phyloP scores from a whole-genome alignment of 2,888 invertebrate species.

The Campopleginae sp. region DNA sequence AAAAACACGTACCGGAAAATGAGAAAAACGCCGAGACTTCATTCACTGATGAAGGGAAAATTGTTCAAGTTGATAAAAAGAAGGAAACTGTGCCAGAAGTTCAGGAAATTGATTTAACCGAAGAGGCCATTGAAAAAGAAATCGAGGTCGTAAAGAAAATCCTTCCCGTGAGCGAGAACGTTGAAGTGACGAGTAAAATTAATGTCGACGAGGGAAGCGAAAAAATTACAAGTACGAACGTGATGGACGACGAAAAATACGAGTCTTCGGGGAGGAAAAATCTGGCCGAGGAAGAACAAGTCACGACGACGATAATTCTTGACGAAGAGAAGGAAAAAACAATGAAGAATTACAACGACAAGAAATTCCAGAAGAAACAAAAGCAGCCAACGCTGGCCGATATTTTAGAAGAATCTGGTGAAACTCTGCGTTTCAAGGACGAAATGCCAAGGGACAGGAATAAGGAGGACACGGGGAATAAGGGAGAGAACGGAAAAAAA shows the following conservation, averaged over 20 bases:
- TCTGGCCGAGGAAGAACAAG: background rate
- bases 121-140: background rate
- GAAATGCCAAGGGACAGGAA: background rate
- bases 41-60: background rate
- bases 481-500: background rate
- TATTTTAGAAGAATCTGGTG: background rate
- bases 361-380: background rate
- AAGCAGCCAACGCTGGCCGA: background rate
- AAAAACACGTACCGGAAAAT: background rate
- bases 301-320: background rate
- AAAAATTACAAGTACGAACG: conserved; percentile 11
- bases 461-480: background rate
- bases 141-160: conserved; percentile 30
- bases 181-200: background rate
- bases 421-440: background rate
- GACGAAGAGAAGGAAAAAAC: conserved; percentile 18
- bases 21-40: background rate
- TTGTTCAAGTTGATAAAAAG: background rate
- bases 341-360: background rate
- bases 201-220: conserved; percentile 34
- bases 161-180: conserved; percentile 1
- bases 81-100: conserved; percentile 1
- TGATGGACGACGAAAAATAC: conserved; percentile 2
- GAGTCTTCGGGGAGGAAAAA: background rate
- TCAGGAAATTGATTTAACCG: background rate